phyloP scores from a whole-genome alignment of 2,797 vertebrate genomes.

The Eupleurogrammus muticus region DNA sequence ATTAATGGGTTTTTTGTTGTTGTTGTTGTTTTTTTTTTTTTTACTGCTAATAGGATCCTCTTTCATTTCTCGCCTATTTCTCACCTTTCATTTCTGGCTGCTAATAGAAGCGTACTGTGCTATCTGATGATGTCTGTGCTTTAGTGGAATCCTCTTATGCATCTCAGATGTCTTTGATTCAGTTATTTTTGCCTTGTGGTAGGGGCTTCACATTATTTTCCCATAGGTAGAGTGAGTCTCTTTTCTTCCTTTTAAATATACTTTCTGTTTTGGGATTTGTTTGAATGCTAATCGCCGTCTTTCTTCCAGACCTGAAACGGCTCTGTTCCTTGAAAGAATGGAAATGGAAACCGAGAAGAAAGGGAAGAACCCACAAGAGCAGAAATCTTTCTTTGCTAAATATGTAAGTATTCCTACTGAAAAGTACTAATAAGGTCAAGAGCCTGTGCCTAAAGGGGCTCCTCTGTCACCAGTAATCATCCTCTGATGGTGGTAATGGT shows the following conservation, averaged over 20 bases:
- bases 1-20: too few species aligned
- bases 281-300: constrained; percentile 39
- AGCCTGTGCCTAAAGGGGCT: constrained; percentile 1
- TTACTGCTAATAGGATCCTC: too few species aligned
- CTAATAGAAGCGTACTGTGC: background rate
- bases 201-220: constrained; percentile 17
- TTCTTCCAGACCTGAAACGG: constrained; percentile 88
- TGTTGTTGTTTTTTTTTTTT: too few species aligned
- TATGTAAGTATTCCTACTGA: constrained; percentile 85
- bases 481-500: constrained; percentile 22
- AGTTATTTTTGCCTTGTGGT: constrained; percentile 8
- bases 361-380: constrained; percentile 93
- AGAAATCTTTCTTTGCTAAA: constrained; percentile 97
- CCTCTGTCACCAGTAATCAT: constrained; percentile 4
- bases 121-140: background rate
- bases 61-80: background rate
- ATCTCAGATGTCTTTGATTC: constrained; percentile 35
- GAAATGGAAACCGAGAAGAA: constrained; percentile 93
- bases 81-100: too few species aligned
- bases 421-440: constrained; percentile 9
- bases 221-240: constrained; percentile 17
- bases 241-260: constrained; percentile 17
- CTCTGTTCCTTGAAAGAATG: constrained; percentile 89
- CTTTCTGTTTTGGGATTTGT: constrained; percentile 27
- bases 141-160: constrained; percentile 4